Evolutionary conservation across 1,140 invertebrate species (phyloP), one percentile per base, ranked within the genome.

Genomic region (Eupristina koningsbergeri): DNA sequence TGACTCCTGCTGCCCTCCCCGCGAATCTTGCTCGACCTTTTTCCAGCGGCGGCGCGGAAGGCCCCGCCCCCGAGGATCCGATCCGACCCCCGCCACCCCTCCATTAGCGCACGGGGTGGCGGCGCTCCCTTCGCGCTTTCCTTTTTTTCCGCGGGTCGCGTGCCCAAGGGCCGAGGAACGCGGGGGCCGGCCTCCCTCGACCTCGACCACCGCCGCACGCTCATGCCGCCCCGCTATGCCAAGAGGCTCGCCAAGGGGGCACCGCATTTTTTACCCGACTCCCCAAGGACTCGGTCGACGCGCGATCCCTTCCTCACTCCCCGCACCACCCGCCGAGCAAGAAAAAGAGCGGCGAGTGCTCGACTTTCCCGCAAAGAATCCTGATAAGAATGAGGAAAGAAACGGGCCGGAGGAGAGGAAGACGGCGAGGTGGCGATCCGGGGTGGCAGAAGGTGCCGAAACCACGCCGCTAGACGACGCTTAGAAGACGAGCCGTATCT

Each of bases 211-310:
- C 91, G 91, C 86, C 91, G 84, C 88, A 83, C 88, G 84, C 88
- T 92, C 84, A 90, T 93, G 89, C 86, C 88, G 81, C 83, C 92
- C 92, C 91, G 90, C 89, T 92, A 91, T 88, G 86, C 90, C 91
- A 92, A 92, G 92, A 93, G 92, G 89, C 88, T 88, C 86, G 91
- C 91, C 91, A 93, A 93, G 92, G 91, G 92, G 91, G 92, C 91
- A 92, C 88, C 89, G 86, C 87, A 89, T 93, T 92, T 92, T 92
- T 92, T 92, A 87, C 84, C 39, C 73, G 63, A 41, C 61, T 63
- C 78, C 77, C 71, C 87, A 90, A 89, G 88, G 87, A 89, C 64
- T 26, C 77, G 64, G n/a, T 50, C 67, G 22, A 41, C 29, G 13
- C 26, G 31, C 50, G 50, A 19, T 17, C 85, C 73, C 82, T 85